Conservation (phyloP, 2,797 vertebrate genomes). For the Chromis chromis region DNA sequence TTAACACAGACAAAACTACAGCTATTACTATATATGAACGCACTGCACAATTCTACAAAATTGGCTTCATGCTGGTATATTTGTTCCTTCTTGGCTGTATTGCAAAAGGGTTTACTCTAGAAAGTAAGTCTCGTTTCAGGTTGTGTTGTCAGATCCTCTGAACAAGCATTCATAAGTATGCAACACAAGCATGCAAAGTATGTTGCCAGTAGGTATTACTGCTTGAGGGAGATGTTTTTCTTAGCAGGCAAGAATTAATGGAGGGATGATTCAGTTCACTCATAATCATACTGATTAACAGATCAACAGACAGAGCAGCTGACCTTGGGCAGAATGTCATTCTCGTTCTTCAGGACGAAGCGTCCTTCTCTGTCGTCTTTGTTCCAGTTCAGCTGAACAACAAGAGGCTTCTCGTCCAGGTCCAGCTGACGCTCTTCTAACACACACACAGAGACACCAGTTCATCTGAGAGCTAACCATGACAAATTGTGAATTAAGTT, state of each 20-base stretch:
- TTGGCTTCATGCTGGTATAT: no score
- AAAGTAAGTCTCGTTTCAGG: no score
- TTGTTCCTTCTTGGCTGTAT: no score
- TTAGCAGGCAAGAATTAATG: background rate
- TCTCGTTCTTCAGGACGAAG: slow-evolving; percentile 99
- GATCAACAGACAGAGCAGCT: slow-evolving; percentile 31
- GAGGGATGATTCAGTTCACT: slow-evolving; percentile 5
- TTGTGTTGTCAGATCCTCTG: no score
- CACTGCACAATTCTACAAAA: no score
- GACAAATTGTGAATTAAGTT: no score
- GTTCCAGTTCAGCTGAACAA: slow-evolving; percentile 99
- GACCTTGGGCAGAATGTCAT: slow-evolving; percentile 95
- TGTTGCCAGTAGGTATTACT: background rate
- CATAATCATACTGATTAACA: background rate
- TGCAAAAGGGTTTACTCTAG: no score
- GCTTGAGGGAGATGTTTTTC: background rate
- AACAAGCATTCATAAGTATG: no score
- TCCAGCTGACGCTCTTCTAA: slow-evolving; percentile 99
- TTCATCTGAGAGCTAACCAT: slow-evolving; percentile 14
- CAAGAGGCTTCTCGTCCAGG: slow-evolving; percentile 96
- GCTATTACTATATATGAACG: no score
- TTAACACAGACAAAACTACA: no score
- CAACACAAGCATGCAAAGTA: background rate
- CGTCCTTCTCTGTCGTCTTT: slow-evolving; percentile 97
- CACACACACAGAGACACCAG: slow-evolving; percentile 42